Evolutionary conservation across 1,140 invertebrate genomes (phyloP).

Genomic region (Diorhabda elongata): DNA sequence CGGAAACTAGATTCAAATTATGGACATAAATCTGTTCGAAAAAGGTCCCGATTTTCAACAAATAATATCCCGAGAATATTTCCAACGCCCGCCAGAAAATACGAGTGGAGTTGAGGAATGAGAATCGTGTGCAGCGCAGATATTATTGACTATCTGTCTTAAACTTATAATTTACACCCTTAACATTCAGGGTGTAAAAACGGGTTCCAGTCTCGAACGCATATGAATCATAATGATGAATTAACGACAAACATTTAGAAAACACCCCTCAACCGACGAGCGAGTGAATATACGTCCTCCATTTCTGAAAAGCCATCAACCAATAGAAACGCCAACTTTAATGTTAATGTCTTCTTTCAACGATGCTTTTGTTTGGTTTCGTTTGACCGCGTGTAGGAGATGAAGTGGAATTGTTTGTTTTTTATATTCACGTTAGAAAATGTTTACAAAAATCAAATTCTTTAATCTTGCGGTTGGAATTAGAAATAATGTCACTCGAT

Average conservation of each 20-base stretch:
- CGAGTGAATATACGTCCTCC: slow-evolving; percentile 20
- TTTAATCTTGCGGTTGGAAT: too few relatives aligned
- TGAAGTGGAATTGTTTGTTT: not conserved
- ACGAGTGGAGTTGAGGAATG: slow-evolving; percentile 4
- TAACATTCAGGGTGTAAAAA: slow-evolving; percentile 47
- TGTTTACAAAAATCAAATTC: too few relatives aligned
- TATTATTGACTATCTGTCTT: slow-evolving; percentile 49
- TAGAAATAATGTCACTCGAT: too few relatives aligned
- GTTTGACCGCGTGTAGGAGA: not conserved
- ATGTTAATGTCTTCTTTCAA: not conserved
- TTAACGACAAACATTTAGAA: slow-evolving; percentile 50
- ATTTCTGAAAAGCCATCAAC: slow-evolving; percentile 18
- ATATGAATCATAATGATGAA: slow-evolving; percentile 50
- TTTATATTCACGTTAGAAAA: too few relatives aligned
- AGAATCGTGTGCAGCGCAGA: slow-evolving; percentile 32
- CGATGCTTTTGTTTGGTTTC: not conserved
- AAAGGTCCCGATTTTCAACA: not conserved
- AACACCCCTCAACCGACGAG: slow-evolving; percentile 42
- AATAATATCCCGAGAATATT: slow-evolving; percentile 1
- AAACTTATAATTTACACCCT: slow-evolving; percentile 49
- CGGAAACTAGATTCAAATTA: slow-evolving; percentile 1
- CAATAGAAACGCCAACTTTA: slow-evolving; percentile 5
- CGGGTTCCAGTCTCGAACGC: slow-evolving; percentile 47
- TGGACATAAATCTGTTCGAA: slow-evolving; percentile 1
- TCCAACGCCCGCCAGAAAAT: not conserved